Evolutionary conservation across 1,140 invertebrate genomes (phyloP), one percentile per base, ranked within the genome.

Genomic region (Metopolophium dirhodum): DNA sequence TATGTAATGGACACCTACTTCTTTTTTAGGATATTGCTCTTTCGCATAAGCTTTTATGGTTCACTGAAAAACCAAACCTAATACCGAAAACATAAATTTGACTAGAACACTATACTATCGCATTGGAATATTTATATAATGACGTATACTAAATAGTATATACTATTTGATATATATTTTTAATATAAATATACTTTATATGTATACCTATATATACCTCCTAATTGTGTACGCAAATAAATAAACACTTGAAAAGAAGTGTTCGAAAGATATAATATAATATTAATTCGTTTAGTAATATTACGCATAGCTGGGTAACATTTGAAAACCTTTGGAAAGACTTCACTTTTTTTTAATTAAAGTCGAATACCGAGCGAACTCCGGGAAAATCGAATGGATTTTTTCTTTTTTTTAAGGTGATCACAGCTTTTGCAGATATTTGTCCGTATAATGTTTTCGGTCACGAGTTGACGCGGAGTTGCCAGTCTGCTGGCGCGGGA

Each of bases 1-100:
- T 88, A 88, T 88, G 30, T 88, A 88, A 88, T 51, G 86, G 86
- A 37, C 22, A 89, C n/a, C 49, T 51, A n/a, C 30, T 47, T 85
- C 37, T 45, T 87, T 87, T 89, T 54, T 54, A 20, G 87, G 2
- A 89, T 86, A 41, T 20, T 51, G 20, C 7, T 49, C 86, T 49
- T 49, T 88, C 86, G 30, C 86, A 35, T 35, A 88, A 49, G 45
- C 26, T 51, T 88, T 88, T 88, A 88, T 49, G 45, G 86, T 49
- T 88, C 35, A 49, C 47, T 22, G n/a, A 2, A 88, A 41, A 88
- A 88, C 86, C 86, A 41, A 88, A 88, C 47, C 18, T 88, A 20
- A 30, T 87, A 30, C 45, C 20, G 20, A 85, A 85, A 85, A 26
- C 37, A 41, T 85, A 41, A 41, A 41, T 41, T 45, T 26, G 9